phyloP scores from a whole-genome alignment of 2,113 vertebrate genomes.

The Bothrops jararaca region DNA sequence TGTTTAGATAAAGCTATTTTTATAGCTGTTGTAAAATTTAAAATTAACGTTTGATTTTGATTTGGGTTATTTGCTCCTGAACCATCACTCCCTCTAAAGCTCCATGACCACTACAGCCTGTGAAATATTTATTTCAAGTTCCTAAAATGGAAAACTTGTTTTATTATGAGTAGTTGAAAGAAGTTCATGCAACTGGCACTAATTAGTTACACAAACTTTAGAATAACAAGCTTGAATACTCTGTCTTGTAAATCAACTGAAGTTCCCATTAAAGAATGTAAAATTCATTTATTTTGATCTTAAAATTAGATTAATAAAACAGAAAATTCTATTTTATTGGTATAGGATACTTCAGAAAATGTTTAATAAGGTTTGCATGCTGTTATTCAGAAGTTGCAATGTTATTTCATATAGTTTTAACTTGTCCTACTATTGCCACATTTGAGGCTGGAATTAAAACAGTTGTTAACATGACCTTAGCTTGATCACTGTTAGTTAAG shows the following conservation, averaged over 20 bases:
- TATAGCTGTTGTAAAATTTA: neutral
- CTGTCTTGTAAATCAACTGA: neutral
- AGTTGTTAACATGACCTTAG: neutral
- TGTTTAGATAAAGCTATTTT: neutral
- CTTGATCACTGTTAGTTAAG: neutral
- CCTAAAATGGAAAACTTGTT: neutral
- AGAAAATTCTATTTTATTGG: neutral
- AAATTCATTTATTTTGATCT: neutral
- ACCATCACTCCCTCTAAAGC: neutral
- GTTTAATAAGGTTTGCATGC: neutral
- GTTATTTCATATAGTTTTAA: neutral
- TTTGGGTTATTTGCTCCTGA: neutral
- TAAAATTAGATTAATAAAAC: neutral
- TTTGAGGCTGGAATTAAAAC: neutral
- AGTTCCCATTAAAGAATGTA: neutral
- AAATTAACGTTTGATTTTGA: neutral
- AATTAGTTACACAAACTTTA: neutral
- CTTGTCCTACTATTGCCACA: neutral
- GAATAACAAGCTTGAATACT: neutral
- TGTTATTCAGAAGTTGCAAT: neutral
- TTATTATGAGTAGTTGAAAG: neutral
- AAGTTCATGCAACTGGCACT: neutral
- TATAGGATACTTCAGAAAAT: neutral
- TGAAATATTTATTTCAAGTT: neutral
- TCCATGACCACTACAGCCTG: neutral